phyloP scores from a whole-genome alignment of 2,888 invertebrate species.

The Hydrotaea cyrtoneurina region DNA sequence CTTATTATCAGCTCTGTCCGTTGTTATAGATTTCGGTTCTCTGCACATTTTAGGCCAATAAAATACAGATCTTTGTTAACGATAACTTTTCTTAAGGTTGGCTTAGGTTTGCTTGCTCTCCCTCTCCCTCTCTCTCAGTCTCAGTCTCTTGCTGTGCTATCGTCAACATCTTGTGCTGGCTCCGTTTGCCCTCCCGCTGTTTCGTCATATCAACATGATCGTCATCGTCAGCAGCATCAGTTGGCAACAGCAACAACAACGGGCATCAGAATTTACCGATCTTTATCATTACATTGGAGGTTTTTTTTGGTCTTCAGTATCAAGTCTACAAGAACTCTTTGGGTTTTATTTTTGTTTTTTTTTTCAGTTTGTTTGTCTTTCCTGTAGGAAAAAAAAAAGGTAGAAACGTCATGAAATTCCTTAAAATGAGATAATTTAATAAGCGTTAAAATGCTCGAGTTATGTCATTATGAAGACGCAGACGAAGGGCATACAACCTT shows the following conservation, averaged over 20 bases:
- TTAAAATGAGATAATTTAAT: slow-evolving; percentile 80
- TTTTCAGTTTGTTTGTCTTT: no score
- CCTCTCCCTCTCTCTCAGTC: no score
- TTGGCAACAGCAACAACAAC: not conserved
- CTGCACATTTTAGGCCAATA: slow-evolving; percentile 56
- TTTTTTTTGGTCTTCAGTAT: no score
- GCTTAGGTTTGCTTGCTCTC: not conserved
- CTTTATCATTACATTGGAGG: slow-evolving; percentile 2
- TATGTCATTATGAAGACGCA: slow-evolving; percentile 78
- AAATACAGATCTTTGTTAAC: slow-evolving; percentile 52
- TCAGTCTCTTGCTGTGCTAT: not conserved
- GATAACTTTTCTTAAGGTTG: slow-evolving; percentile 22
- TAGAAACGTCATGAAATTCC: slow-evolving; percentile 68
- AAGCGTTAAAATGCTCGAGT: slow-evolving; percentile 80
- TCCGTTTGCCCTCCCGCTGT: slow-evolving; percentile 32
- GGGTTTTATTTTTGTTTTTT: not conserved
- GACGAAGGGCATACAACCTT: slow-evolving; percentile 30
- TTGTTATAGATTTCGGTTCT: slow-evolving; percentile 23
- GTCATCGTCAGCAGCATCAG: slow-evolving; percentile 13
- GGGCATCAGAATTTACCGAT: not conserved
- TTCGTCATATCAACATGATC: slow-evolving; percentile 35
- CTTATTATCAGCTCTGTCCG: slow-evolving; percentile 17
- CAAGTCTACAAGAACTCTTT: no score
- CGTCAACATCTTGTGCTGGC: slow-evolving; percentile 17
- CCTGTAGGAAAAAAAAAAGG: slow-evolving; percentile 6